Evolutionary conservation across 2,888 invertebrate species (phyloP).

Genomic region (Sinohyriopsis cumingii): DNA sequence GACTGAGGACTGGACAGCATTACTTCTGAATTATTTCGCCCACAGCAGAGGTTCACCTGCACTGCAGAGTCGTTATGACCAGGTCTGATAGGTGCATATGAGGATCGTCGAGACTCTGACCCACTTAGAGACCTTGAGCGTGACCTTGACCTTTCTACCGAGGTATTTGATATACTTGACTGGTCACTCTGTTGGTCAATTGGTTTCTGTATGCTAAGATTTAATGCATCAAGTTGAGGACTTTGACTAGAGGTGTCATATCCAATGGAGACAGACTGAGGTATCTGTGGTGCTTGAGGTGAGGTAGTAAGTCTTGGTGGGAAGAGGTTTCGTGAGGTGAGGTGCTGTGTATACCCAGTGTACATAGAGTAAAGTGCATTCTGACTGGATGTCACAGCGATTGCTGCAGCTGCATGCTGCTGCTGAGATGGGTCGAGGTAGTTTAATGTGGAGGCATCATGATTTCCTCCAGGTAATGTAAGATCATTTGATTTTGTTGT

Average conservation of each 20-base stretch:
- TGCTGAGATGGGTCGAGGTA: conserved; percentile 38
- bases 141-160: conserved; percentile 38
- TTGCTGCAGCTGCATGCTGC: conserved; percentile 14
- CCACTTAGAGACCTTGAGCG: conserved; percentile 44
- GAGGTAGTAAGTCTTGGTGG: conserved; percentile 46
- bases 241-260: conserved; percentile 45
- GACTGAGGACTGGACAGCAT: too few relatives aligned
- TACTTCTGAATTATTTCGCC: conserved; percentile 2
- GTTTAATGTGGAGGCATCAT: conserved; percentile 25
- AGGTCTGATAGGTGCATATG: too few relatives aligned
- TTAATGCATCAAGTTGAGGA: conserved; percentile 55
- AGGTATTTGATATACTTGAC: conserved; percentile 41
- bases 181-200: conserved; percentile 32
- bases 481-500: conserved; percentile 13
- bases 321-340: conserved; percentile 28
- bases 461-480: conserved; percentile 11
- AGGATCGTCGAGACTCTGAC: conserved; percentile 19
- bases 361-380: conserved; percentile 43
- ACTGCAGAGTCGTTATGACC: conserved; percentile 20
- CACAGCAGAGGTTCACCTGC: conserved; percentile 56
- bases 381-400: conserved; percentile 28
- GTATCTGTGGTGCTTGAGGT: conserved; percentile 39
- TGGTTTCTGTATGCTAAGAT: conserved; percentile 49
- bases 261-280: conserved; percentile 23
- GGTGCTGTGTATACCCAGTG: conserved; percentile 42